phyloP scores from a whole-genome alignment of 2,888 invertebrate species.

The Erynnis tages region DNA sequence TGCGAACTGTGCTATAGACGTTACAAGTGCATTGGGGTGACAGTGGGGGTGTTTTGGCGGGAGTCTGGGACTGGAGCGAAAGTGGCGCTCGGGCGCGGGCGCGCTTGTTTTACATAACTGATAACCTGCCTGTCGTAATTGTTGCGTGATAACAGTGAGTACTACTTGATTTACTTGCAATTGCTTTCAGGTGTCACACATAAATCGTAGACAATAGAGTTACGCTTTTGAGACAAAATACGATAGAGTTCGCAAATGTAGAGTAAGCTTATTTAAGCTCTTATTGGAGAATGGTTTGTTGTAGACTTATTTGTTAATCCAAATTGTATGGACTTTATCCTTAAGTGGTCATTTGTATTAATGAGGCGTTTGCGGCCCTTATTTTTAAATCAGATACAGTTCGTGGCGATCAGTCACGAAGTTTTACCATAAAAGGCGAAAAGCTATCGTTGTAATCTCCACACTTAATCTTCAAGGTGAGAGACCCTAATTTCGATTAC shows the following conservation, averaged over 20 bases:
- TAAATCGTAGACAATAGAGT: constrained; percentile 11
- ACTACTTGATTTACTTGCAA: constrained; percentile 40
- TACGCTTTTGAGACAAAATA: background rate
- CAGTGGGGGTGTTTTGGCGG: constrained; percentile 52
- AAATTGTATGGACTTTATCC: background rate
- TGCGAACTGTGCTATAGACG: constrained; percentile 50
- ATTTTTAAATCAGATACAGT: constrained; percentile 26
- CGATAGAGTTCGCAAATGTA: background rate
- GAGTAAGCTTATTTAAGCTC: background rate
- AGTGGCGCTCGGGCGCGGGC: constrained; percentile 46
- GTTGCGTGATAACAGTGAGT: constrained; percentile 77
- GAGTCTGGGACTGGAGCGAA: constrained; percentile 57
- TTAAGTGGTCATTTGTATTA: constrained; percentile 17
- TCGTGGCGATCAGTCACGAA: constrained; percentile 25
- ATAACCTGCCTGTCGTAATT: constrained; percentile 68
- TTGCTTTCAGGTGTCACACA: constrained; percentile 29
- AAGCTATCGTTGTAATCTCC: constrained; percentile 22
- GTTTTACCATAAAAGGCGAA: constrained; percentile 27
- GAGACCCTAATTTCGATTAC: constrained; percentile 21
- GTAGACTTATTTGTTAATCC: background rate
- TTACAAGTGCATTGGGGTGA: constrained; percentile 48
- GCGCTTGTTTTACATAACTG: constrained; percentile 62
- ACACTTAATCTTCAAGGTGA: constrained; percentile 25
- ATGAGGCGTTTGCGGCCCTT: constrained; percentile 19
- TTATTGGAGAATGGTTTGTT: background rate